Evolutionary conservation across 2,113 vertebrate genomes (phyloP), one percentile per base, ranked within the genome.

Genomic region (Anseranas semipalmata): DNA sequence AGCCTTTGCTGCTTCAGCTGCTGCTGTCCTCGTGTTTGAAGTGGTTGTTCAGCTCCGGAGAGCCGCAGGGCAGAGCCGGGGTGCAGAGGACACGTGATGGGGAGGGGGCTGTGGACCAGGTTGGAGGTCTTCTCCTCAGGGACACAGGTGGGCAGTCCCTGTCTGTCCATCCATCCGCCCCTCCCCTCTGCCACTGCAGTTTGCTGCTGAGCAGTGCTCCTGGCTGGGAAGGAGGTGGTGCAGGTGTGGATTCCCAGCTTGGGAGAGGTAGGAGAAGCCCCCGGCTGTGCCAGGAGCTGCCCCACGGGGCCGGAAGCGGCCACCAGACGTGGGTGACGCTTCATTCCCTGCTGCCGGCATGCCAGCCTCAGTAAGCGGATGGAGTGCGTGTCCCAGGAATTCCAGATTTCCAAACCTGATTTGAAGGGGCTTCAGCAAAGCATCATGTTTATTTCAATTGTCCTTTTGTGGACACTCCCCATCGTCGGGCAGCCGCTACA

Each of bases 161-260:
- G n/a, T n/a, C n/a, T n/a, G n/a, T n/a, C n/a, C n/a, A n/a, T n/a
- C n/a, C n/a, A n/a, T n/a, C n/a, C n/a, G n/a, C n/a, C n/a, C n/a
- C n/a, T n/a, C 41, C 41, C 41, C 41, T 10, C 12, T 12, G 32
- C 33, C 33, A 20, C 56, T 58, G 56, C 56, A 58, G 7, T 58
- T 7, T 33, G 32, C 30, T 58, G 32, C 24, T 18, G 28, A 14
- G 22, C 18, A 13, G 20, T 3, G 14, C 52, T 43, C 37, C 5
- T 5, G 37, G 46, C 37, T 9, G 67, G 30, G 24, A 41, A 72
- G 67, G 8, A 52, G 15, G 45, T 5, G 7, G 11, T 8, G 22
- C 1, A 10, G 2, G 19, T 6, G 46, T 2, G 45, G 25, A 25
- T 56, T 25, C 39, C 10, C 27, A 32, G 13, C 10, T 2, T 5